Percentiles rank a stretch among this genome's conserved stretches.
phyloP scores from a whole-genome alignment of 2,888 invertebrate genomes.

The Pseudoips prasinana region DNA sequence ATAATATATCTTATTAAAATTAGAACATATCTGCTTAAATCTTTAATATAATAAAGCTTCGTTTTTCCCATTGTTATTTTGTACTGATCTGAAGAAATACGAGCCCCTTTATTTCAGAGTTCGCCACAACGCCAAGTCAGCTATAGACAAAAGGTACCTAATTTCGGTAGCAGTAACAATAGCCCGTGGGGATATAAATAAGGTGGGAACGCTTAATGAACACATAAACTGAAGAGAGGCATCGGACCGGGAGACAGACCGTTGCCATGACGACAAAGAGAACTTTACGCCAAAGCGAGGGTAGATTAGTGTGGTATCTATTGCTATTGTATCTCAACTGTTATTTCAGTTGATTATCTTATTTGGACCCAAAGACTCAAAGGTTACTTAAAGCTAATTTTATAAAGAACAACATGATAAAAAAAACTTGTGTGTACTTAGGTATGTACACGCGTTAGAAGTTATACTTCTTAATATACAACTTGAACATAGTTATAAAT shows the following conservation, averaged over 20 bases:
- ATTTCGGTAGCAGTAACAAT: slow-evolving; percentile 65
- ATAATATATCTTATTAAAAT: slow-evolving; percentile 12
- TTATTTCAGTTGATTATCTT: background rate
- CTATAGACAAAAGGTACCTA: slow-evolving; percentile 68
- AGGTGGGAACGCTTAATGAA: slow-evolving; percentile 73
- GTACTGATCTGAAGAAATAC: slow-evolving; percentile 25
- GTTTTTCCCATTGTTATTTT: background rate
- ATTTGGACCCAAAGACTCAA: no score
- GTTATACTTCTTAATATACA: no score
- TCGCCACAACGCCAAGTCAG: slow-evolving; percentile 56
- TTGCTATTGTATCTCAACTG: no score
- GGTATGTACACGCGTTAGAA: no score
- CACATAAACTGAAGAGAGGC: slow-evolving; percentile 70
- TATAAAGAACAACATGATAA: background rate
- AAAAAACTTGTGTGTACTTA: no score
- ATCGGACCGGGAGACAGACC: slow-evolving; percentile 49
- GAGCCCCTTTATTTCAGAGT: slow-evolving; percentile 27
- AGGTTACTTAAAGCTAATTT: background rate
- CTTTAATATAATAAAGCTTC: background rate
- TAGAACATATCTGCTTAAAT: slow-evolving; percentile 1
- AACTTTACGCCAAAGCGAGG: slow-evolving; percentile 16
- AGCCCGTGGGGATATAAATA: slow-evolving; percentile 71
- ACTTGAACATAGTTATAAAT: no score
- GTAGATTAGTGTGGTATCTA: slow-evolving; percentile 4
- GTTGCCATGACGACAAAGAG: slow-evolving; percentile 54